These are phyloP conservation scores for Trematomus loennbergii DNA, from an alignment of 2,113 vertebrate species.

Conservation along the genomic window DNA sequence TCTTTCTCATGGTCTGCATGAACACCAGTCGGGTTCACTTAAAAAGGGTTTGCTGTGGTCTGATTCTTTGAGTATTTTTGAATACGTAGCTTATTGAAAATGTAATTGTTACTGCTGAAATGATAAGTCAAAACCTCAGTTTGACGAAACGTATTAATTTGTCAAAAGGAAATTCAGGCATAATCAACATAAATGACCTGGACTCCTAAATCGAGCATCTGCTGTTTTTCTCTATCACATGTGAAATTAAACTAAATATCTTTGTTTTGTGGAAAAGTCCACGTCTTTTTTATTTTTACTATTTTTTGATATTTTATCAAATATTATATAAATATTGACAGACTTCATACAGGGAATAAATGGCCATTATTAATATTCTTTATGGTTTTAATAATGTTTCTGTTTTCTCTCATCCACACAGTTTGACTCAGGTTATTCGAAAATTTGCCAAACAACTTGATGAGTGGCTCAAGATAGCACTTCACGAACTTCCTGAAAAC, in stretches of 20 bases:
- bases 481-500: conserved; percentile 97
- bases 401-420: conserved; percentile 68
- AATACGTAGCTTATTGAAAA: too few relatives aligned
- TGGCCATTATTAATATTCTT: background rate
- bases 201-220: background rate
- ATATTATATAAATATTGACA: too few relatives aligned
- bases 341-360: background rate
- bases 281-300: background rate
- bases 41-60: background rate
- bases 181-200: background rate
- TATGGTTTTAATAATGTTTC: background rate
- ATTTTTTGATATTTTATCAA: background rate
- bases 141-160: background rate
- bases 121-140: background rate
- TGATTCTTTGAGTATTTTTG: too few relatives aligned
- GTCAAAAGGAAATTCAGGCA: background rate
- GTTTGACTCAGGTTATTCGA: conserved; percentile 98
- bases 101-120: background rate
- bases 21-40: background rate
- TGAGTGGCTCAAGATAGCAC: conserved; percentile 98
- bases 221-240: background rate
- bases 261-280: background rate
- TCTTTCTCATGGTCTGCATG: background rate
- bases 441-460: conserved; percentile 99
- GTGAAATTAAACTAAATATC: background rate